Evolutionary conservation across 1,140 invertebrate genomes (phyloP).

Genomic region (Achatina immaculata): DNA sequence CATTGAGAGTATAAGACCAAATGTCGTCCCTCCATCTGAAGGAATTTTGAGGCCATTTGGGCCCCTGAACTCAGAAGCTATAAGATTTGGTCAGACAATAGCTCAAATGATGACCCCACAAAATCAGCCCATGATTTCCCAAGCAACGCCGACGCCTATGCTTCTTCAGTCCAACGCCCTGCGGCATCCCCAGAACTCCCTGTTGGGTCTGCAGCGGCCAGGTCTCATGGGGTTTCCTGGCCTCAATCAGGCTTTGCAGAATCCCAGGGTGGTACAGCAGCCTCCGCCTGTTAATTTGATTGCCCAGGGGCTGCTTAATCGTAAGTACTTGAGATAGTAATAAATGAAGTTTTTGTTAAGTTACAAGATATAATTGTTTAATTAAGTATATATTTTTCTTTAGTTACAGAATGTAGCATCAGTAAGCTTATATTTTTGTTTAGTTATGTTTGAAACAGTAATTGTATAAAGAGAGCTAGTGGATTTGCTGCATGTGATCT

Average conservation of each 20-base stretch:
- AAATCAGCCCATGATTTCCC: conserved; percentile 7
- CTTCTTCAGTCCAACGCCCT: not conserved
- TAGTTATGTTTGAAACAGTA: conserved; percentile 6
- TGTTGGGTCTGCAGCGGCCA: not conserved
- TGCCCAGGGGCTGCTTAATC: conserved; percentile 23
- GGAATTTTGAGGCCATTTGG: conserved; percentile 9
- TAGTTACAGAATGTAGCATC: not conserved
- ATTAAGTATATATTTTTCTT: not conserved
- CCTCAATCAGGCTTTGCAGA: not conserved
- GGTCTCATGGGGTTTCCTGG: conserved; percentile 8
- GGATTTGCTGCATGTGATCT: too few relatives aligned
- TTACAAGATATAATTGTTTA: not conserved
- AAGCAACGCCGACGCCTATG: not conserved
- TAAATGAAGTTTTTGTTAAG: not conserved
- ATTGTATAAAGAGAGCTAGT: too few relatives aligned
- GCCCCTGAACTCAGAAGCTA: not conserved
- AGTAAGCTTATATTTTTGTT: not conserved
- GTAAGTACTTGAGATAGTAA: not conserved
- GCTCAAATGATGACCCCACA: not conserved
- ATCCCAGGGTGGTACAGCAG: not conserved
- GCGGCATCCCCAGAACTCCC: not conserved
- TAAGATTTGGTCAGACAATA: conserved; percentile 5
- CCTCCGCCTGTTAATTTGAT: conserved; percentile 19
- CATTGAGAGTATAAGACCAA: not conserved
- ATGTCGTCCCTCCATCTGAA: not conserved